phyloP scores from a whole-genome alignment of 2,888 invertebrate species.

The Dolomedes plantarius region DNA sequence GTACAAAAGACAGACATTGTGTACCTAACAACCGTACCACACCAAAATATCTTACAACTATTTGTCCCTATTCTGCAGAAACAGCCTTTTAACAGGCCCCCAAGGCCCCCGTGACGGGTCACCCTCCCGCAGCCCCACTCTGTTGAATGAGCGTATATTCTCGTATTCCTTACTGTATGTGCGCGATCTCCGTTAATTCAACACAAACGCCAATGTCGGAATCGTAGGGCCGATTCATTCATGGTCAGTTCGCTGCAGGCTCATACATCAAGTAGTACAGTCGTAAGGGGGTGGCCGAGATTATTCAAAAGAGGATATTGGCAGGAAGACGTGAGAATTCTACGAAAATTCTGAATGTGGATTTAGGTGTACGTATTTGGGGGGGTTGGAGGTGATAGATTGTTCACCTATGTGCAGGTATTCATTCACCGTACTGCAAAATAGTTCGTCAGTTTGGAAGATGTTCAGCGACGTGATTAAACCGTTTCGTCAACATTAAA shows the following conservation, averaged over 20 bases:
- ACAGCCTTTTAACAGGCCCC: neutral
- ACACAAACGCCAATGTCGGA: neutral
- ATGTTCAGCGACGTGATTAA: no score
- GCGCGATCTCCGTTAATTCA: neutral
- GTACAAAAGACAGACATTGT: neutral
- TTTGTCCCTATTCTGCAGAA: slow-evolving; percentile 5
- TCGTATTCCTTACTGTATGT: no score
- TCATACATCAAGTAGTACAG: neutral
- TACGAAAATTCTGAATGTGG: neutral
- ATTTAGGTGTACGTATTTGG: neutral
- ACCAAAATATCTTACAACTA: neutral
- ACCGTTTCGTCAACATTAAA: no score
- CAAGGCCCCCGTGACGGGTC: neutral
- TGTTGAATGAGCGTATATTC: no score
- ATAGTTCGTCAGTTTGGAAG: no score
- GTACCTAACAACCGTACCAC: neutral
- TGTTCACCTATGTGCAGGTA: neutral
- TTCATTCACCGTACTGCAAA: no score
- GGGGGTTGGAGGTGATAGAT: neutral
- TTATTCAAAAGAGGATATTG: neutral
- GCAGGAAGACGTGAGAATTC: neutral
- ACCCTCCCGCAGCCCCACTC: no score
- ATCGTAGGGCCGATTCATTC: neutral
- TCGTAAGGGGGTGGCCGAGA: neutral
- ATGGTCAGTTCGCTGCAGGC: neutral